Conservation (phyloP, 2,888 invertebrate species). For the Taenaris catops region DNA sequence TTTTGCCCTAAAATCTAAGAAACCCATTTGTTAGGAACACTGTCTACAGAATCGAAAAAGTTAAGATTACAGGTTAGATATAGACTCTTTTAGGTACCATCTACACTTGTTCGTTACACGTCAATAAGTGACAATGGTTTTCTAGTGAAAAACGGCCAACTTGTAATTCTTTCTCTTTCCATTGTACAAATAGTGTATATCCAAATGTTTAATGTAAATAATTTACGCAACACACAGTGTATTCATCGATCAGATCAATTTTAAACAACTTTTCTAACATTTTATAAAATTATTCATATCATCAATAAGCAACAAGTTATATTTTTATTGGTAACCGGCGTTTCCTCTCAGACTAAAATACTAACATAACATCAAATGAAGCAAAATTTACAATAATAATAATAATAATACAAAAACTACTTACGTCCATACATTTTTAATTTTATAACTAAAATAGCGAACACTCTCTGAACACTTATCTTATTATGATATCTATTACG, state of each 20-base stretch:
- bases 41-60: conserved; percentile 1
- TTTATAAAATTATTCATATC: conserved; percentile 69
- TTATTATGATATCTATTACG: conserved; percentile 38
- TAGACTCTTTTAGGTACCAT: too few species aligned
- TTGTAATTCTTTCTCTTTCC: neutral
- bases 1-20: conserved; percentile 37
- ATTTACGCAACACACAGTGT: conserved; percentile 64
- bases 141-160: neutral
- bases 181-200: neutral
- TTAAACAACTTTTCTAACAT: conserved; percentile 70
- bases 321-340: conserved; percentile 79
- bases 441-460: conserved; percentile 58
- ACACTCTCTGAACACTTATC: conserved; percentile 68
- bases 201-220: conserved; percentile 36
- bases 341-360: conserved; percentile 77
- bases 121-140: conserved; percentile 1
- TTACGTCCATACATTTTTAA: conserved; percentile 57
- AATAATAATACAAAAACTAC: conserved; percentile 50
- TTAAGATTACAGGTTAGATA: conserved; percentile 1
- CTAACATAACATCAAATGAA: conserved; percentile 71
- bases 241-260: conserved; percentile 51
- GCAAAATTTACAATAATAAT: conserved; percentile 70
- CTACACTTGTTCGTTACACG: too few species aligned
- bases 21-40: conserved; percentile 1
- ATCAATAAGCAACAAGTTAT: conserved; percentile 78